Evolutionary conservation across 2,797 vertebrate species (phyloP).

Genomic region (Neosilurus hyrtlii): DNA sequence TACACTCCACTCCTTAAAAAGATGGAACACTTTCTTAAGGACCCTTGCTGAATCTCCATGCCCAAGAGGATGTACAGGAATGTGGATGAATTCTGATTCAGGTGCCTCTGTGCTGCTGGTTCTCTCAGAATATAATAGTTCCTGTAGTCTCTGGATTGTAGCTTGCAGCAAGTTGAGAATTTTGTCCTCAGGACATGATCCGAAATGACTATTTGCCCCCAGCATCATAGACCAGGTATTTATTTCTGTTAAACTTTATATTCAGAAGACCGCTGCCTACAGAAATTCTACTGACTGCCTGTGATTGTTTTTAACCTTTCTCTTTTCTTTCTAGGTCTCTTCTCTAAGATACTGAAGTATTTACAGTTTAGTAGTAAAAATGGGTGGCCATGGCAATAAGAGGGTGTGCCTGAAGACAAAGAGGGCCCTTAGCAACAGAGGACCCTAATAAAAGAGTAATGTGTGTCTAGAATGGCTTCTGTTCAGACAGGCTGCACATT

Average conservation of each 20-base stretch:
- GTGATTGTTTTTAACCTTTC: conserved; percentile 12
- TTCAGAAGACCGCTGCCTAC: conserved; percentile 27
- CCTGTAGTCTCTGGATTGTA: conserved; percentile 48
- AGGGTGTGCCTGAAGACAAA: conserved; percentile 60
- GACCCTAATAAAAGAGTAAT: conserved; percentile 54
- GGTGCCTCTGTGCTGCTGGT: conserved; percentile 13
- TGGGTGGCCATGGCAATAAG: conserved; percentile 68
- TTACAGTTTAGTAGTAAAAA: conserved; percentile 63
- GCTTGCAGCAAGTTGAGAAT: conserved; percentile 51
- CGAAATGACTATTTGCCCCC: conserved; percentile 36
- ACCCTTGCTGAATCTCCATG: conserved; percentile 37
- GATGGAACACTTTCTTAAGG: conserved; percentile 50
- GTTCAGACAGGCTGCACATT: conserved; percentile 26
- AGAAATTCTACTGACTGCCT: conserved; percentile 14
- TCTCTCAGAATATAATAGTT: conserved; percentile 31
- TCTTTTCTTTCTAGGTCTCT: conserved; percentile 27
- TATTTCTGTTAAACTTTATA: conserved; percentile 30
- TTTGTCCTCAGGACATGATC: conserved; percentile 42
- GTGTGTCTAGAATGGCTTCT: conserved; percentile 43
- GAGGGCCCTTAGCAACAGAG: conserved; percentile 38
- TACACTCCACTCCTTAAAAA: conserved; percentile 58
- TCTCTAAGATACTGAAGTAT: conserved; percentile 37
- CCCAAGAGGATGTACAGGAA: conserved; percentile 8
- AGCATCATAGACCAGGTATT: conserved; percentile 44
- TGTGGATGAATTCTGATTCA: neutral